Conservation (phyloP, 1,140 invertebrate genomes). For the Micrasema minimum region DNA sequence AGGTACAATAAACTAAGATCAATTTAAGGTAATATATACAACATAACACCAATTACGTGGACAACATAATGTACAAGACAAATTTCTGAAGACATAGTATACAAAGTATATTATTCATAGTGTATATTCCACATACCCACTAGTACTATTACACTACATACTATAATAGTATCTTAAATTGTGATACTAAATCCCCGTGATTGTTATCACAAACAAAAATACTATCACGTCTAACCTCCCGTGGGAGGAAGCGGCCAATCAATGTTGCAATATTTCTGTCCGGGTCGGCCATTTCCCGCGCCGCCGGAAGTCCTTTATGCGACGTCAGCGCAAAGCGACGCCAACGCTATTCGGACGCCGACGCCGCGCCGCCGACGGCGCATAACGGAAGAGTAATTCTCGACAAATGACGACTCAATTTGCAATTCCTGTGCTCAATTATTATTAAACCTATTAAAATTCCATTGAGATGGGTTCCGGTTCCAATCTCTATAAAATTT, state of each 20-base stretch:
- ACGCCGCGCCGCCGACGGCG: slow-evolving; percentile 17
- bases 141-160: neutral
- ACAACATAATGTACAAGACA: no score
- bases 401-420: slow-evolving; percentile 4
- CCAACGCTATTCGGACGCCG: slow-evolving; percentile 6
- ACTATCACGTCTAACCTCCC: slow-evolving; percentile 14
- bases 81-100: no score
- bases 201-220: slow-evolving; percentile 38
- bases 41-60: no score
- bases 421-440: no score
- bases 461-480: no score
- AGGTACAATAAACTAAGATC: no score
- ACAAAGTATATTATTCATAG: no score
- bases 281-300: slow-evolving; percentile 48
- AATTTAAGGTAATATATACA: no score
- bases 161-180: no score
- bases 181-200: neutral
- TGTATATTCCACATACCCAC: no score
- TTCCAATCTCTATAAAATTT: no score
- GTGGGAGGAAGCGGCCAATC: slow-evolving; percentile 43
- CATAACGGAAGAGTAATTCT: neutral
- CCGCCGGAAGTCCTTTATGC: slow-evolving; percentile 47
- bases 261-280: slow-evolving; percentile 52
- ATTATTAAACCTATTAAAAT: no score
- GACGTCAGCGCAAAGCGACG: slow-evolving; percentile 16